phyloP scores from a whole-genome alignment of 2,113 vertebrate species.

The Rissa tridactyla region DNA sequence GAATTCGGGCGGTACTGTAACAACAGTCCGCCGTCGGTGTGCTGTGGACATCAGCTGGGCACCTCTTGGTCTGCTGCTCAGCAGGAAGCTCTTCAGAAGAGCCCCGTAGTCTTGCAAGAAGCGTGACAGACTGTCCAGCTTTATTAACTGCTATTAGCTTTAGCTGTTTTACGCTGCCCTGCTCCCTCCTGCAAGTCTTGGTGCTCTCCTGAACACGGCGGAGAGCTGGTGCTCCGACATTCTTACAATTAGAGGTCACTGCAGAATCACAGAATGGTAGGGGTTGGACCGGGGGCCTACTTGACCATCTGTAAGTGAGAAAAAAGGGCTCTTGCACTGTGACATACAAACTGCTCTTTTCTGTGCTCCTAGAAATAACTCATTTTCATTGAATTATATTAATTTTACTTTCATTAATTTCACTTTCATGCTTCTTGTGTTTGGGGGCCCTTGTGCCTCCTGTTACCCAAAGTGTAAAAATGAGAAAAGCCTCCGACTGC shows the following conservation, averaged over 20 bases:
- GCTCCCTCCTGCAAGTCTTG: neutral
- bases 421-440: neutral
- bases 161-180: neutral
- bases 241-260: neutral
- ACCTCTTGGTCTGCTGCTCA: neutral
- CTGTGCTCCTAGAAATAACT: neutral
- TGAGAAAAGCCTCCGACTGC: neutral
- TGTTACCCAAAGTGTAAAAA: neutral
- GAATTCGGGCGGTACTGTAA: neutral
- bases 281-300: no score
- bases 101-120: neutral
- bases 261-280: no score
- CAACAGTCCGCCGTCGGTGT: fast-evolving
- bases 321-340: neutral
- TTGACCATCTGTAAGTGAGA: neutral
- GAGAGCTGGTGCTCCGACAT: neutral
- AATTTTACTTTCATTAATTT: neutral
- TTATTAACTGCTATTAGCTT: neutral
- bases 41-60: no score
- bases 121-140: no score
- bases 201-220: fast-evolving
- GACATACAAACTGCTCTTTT: neutral
- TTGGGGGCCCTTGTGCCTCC: neutral
- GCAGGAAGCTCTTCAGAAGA: neutral
- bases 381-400: neutral